phyloP scores from a whole-genome alignment of 1,140 invertebrate species.

The Drosophila kikkawai region DNA sequence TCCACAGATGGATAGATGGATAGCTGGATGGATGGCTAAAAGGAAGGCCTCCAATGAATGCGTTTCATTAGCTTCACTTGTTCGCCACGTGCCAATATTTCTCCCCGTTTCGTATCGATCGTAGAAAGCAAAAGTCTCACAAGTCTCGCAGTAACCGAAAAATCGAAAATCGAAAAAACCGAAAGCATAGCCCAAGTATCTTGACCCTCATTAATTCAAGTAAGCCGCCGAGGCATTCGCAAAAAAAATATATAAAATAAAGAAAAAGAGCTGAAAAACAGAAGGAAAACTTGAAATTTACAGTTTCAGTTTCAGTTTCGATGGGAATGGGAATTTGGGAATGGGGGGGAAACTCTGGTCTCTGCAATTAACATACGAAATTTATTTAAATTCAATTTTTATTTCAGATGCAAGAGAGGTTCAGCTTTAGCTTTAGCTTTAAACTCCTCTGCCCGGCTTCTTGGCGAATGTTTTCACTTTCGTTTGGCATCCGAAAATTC shows the following conservation, averaged over 20 bases:
- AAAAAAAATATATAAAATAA: constrained; percentile 20
- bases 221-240: constrained; percentile 56
- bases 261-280: constrained; percentile 21
- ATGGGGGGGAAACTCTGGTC: constrained; percentile 4
- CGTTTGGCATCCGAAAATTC: constrained; percentile 78
- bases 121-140: constrained; percentile 47
- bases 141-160: constrained; percentile 31
- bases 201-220: constrained; percentile 82
- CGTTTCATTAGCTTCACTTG: constrained; percentile 48
- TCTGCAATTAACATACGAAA: constrained; percentile 78
- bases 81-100: constrained; percentile 41
- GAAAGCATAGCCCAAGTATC: constrained; percentile 64
- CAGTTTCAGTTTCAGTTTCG: constrained; percentile 51
- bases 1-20: background rate
- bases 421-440: background rate
- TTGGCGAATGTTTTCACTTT: constrained; percentile 77
- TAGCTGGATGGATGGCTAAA: background rate
- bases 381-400: constrained; percentile 83
- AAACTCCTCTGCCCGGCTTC: constrained; percentile 45
- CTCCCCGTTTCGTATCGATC: constrained; percentile 1
- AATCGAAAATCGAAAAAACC: constrained; percentile 45
- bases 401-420: constrained; percentile 31
- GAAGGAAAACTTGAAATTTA: constrained; percentile 44
- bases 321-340: constrained; percentile 1
- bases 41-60: constrained; percentile 17